Evolutionary conservation across 1,140 invertebrate species (phyloP), one percentile per base, ranked within the genome.

Genomic region (Rhopalosiphum padi): DNA sequence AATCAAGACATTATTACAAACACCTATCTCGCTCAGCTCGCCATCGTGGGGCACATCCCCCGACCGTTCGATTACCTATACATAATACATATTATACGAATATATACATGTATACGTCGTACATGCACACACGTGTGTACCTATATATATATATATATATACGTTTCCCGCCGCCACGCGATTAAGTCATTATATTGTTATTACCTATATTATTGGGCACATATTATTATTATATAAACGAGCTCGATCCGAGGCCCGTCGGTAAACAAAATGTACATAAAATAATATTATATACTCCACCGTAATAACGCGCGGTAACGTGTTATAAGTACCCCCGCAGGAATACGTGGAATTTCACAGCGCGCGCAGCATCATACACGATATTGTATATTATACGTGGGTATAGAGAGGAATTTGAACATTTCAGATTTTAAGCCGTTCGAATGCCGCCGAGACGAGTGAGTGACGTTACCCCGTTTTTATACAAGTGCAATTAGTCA

Each of bases 1-100:
- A 86, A 93, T 93, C 91, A 86, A 93, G 91, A 93, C 91, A 55
- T 93, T 86, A 86, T 93, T 93, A 93, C 91, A 4, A 92, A 92
- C 91, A 92, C 91, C 91, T 92, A 77, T 83, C 77, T 1, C 41
- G 55, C 30, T 30, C 43, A 8, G 48, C 41, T 89, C n/a, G 86
- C 60, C 60, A 15, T 88, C 86, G 30, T 51, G 43, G n/a, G 11
- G 46, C 30, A 83, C 90, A 83, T 92, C 90, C 90, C 90, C 37
- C 90, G 90, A 91, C 90, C 90, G 18, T 7, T 51, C 68, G 43
- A 77, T 77, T 77, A n/a, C 25, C 55, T 46, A 23, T 60, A 68
- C 55, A 41, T 41, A 41, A 41, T 15, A 77, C 30, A 18, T 6
- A n/a, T 68, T 18, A 77, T 60, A 30, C 21, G 55, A 30, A 55